These are phyloP conservation scores for Pseudomugil gertrudae DNA, from an alignment of 2,797 vertebrate genomes.

Conservation along the genomic window DNA sequence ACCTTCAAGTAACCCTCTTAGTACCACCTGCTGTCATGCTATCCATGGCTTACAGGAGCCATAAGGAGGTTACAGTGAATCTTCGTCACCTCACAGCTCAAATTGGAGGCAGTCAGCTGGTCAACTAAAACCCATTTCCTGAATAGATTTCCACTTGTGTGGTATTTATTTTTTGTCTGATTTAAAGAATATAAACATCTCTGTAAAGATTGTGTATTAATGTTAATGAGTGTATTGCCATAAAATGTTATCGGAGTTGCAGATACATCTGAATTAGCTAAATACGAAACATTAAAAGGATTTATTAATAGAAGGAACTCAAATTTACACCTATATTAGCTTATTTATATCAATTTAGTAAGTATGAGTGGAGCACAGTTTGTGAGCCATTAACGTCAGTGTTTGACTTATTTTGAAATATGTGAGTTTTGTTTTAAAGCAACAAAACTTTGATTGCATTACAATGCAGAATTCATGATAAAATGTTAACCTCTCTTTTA, in stretches of 20 bases:
- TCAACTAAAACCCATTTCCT: constrained; percentile 40
- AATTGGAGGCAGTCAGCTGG: constrained; percentile 43
- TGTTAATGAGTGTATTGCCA: too few species aligned
- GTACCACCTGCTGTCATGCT: constrained; percentile 73
- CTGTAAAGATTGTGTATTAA: constrained; percentile 2
- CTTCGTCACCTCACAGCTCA: constrained; percentile 62
- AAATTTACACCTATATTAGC: too few species aligned
- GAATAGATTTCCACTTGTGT: not conserved
- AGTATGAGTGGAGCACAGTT: not conserved
- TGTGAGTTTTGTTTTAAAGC: not conserved
- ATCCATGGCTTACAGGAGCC: constrained; percentile 68
- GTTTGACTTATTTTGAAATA: not conserved
- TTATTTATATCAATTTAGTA: not conserved
- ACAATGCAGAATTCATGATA: not conserved
- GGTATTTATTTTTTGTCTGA: not conserved
- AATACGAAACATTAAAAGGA: not conserved
- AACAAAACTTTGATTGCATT: not conserved
- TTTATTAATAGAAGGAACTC: not conserved
- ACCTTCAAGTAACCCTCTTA: constrained; percentile 78
- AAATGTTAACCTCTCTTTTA: not conserved
- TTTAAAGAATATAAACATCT: not conserved
- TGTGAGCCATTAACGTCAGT: not conserved
- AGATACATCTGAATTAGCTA: too few species aligned
- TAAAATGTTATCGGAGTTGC: not conserved
- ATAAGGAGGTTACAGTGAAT: constrained; percentile 71